A percentile compares a stretch with the other conserved stretches of the same genome.
These are phyloP conservation scores for Parazoanthus darwini DNA, from an alignment of 92 coral and sea anemone species.

Conservation along the genomic window DNA sequence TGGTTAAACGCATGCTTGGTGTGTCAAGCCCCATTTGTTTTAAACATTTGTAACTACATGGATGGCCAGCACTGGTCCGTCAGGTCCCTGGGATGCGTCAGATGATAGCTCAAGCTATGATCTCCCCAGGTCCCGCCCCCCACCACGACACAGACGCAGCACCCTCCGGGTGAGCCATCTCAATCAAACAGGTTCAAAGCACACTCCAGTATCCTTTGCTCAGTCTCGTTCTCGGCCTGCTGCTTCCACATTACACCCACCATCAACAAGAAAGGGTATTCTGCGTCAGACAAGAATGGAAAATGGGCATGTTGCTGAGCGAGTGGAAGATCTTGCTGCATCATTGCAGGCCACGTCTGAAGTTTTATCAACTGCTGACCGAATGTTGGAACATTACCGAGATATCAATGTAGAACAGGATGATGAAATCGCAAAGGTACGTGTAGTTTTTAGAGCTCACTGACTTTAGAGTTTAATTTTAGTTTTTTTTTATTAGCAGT, in stretches of 20 bases:
- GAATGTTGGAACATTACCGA: slow-evolving; percentile 98
- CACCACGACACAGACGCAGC: slow-evolving; percentile 63
- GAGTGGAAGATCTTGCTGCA: slow-evolving; percentile 94
- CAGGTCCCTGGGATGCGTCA: slow-evolving; percentile 95
- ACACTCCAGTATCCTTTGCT: slow-evolving; percentile 54
- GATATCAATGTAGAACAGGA: slow-evolving; percentile 97
- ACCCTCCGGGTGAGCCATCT: slow-evolving; percentile 86
- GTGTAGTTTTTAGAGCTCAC: slow-evolving; percentile 8
- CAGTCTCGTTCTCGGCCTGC: slow-evolving; percentile 20
- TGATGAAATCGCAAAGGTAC: slow-evolving; percentile 91
- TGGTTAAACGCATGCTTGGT: neutral
- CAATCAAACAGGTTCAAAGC: slow-evolving; percentile 50
- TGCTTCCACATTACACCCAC: slow-evolving; percentile 1
- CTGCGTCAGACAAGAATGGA: slow-evolving; percentile 39
- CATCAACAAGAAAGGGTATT: slow-evolving; percentile 49
- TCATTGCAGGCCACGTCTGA: slow-evolving; percentile 97
- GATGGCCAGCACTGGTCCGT: slow-evolving; percentile 50
- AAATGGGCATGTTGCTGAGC: slow-evolving; percentile 75
- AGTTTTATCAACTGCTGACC: slow-evolving; percentile 97
- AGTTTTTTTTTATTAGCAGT: neutral
- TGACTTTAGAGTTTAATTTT: neutral
- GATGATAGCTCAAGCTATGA: slow-evolving; percentile 75
- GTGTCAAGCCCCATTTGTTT: neutral
- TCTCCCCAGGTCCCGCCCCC: slow-evolving; percentile 66
- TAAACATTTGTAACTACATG: slow-evolving; percentile 6